Base-by-base conservation (phyloP, 2,113 vertebrate species). In the Poeciliopsis retropinna region DNA sequence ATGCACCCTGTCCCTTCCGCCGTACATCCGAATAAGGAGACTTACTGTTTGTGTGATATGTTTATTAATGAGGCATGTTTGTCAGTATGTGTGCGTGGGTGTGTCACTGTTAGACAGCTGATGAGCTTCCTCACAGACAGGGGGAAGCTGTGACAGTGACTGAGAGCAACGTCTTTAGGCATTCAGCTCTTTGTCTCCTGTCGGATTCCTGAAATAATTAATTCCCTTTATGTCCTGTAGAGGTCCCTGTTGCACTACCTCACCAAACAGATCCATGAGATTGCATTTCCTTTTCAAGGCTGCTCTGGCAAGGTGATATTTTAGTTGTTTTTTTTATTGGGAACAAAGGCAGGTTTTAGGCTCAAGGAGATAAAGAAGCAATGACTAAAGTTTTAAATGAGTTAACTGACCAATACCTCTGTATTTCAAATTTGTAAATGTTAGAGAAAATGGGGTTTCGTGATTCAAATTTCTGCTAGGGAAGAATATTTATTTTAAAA, bases 161-260 rank as follows among this genome's bases (percentile, higher is more conserved):
- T 72, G 83, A 90, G 60, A 79, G 73, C 60, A 73, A 74, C 60
- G 68, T 72, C 76, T 84, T 47, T 31, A 70, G 70, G 73, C 39
- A 44, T 84, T 78, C 69, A 75, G 86, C 63, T 71, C 69, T 82
- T 61, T 68, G 64, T 79, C 67, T 67, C 13, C 61, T 28, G 64
- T 63, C 67, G 66, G 13, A 30, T 28, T 37, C 17, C 4, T 34
- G 51, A 67, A 37, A 71, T 28, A 28, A 54, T 67, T 9, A 51
- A 13, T 83, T 72, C 78, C 54, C 13, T 28, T 1, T n/a, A 19
- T 60, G 65, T 63, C 83, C 91, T 84, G 68, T 77, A 88, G 91
- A 89, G 88, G 91, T 39, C 90, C 34, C 85, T n/a, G 28, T 87
- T 88, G 91, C 11, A 76, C 82, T 54, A 10, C 28, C 64, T 47